Base-by-base conservation (phyloP, 1,140 invertebrate species). In the Pemphigus obesinymphae region DNA sequence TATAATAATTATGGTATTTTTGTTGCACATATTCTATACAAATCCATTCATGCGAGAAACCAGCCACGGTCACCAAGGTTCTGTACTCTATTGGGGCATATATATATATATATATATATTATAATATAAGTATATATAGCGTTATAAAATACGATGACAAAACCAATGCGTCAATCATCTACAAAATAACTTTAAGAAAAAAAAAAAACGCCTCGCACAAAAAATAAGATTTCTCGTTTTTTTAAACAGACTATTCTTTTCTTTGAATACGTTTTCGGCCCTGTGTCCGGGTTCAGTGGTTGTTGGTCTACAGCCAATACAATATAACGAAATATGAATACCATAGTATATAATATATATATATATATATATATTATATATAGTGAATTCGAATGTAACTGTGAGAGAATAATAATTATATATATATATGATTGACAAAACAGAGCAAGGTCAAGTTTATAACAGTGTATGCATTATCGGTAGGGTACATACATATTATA, bases 101-200 rank as follows among this genome's bases (percentile, higher is more conserved):
- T 45, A 45, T 13, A 45, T 45, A 45, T 55, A 50, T 50, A 50
- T 40, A 40, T 40, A 40, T 40, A 40, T 37, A 68, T n/a, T 20
- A 20, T 13, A 40, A 40, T 50, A 20, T 8, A 40, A 20, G 26
- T 34, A 13, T 40, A 10, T 40, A 40, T 10, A 10, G 10, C 37
- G 37, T 40, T 40, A 40, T 10, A 40, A 5, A 40, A 40, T 43
- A 45, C 11, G 31, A 40, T 40, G 72, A 26, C 73, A 15, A 53
- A 75, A 55, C 48, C 43, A 53, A 75, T 58, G 43, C 43, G 73
- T 55, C 73, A 78, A 58, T 78, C 73, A 26, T 78, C 73, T 17
- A 31, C 0, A 58, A 55, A 55, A 76, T 23, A 40, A 55, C 29
- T 15, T 17, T 26, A 70, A 37, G 8, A 66, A n/a, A n/a, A n/a